Percentiles rank a stretch among this genome's conserved stretches.
Evolutionary conservation across 1,140 invertebrate genomes (phyloP).

Genomic region (Macrocentrus cingulum): DNA sequence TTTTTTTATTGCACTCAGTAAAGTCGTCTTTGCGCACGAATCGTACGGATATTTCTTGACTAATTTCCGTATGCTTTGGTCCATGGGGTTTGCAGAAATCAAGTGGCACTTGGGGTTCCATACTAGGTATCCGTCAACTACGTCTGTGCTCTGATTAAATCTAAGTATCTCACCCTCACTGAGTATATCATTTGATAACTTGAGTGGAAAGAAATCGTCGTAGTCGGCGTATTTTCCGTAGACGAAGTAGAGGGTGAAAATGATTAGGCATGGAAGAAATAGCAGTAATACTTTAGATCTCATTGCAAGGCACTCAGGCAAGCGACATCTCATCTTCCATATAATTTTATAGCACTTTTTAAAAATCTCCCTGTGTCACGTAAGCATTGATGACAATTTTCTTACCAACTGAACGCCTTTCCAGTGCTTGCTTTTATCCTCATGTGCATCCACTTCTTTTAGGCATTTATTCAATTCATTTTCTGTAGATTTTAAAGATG

Average conservation of each 20-base stretch:
- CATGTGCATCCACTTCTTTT: no score
- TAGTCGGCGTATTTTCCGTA: constrained; percentile 33
- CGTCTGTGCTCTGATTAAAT: constrained; percentile 30
- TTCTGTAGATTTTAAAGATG: no score
- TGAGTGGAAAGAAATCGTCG: constrained; percentile 34
- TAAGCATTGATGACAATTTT: no score
- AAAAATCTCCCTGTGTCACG: not conserved
- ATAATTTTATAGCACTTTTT: constrained; percentile 17
- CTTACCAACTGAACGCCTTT: no score
- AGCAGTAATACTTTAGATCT: constrained; percentile 40
- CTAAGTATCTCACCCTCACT: not conserved
- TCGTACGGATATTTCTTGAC: constrained; percentile 63
- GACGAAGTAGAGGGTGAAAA: constrained; percentile 44
- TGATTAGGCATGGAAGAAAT: constrained; percentile 41
- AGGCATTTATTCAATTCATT: no score
- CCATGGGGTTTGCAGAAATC: constrained; percentile 68
- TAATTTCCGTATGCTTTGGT: constrained; percentile 65
- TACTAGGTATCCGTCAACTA: constrained; percentile 63
- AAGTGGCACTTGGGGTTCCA: constrained; percentile 72
- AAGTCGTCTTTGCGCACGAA: constrained; percentile 57
- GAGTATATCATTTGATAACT: not conserved
- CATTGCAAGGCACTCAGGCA: constrained; percentile 40
- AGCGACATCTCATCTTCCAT: constrained; percentile 33
- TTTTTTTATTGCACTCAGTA: constrained; percentile 56
- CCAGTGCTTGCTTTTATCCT: no score